A percentile compares a stretch with the other conserved stretches of the same genome.
Conservation (phyloP, 1,140 invertebrate genomes). For the Mactra quadrangularis region DNA sequence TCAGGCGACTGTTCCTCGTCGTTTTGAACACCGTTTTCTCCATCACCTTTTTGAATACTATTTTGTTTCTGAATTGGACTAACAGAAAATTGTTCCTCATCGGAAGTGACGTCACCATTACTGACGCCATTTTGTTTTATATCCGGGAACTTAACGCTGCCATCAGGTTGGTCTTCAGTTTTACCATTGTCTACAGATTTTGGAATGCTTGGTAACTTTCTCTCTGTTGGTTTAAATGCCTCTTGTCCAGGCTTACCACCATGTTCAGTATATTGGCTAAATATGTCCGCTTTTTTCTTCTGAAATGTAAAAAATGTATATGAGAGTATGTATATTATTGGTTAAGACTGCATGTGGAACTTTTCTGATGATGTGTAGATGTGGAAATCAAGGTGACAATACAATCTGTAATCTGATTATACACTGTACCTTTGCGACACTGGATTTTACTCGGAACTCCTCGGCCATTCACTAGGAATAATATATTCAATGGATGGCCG, state of each 20-base stretch:
- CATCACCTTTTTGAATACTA: no score
- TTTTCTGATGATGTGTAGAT: no score
- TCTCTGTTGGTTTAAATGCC: not conserved
- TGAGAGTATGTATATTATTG: no score
- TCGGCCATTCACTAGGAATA: no score
- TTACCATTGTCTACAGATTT: not conserved
- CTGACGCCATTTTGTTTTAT: slow-evolving; percentile 6
- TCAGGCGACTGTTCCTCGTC: no score
- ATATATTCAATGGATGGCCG: no score
- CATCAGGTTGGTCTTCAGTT: slow-evolving; percentile 15
- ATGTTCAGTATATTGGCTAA: slow-evolving; percentile 69
- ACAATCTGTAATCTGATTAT: no score
- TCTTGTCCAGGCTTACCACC: slow-evolving; percentile 61
- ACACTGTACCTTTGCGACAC: no score
- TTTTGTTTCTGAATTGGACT: no score
- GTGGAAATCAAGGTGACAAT: no score
- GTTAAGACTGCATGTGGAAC: no score
- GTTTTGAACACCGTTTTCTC: not conserved
- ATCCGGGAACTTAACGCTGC: slow-evolving; percentile 23
- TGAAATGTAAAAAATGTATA: slow-evolving; percentile 42
- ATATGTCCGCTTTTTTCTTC: slow-evolving; percentile 59
- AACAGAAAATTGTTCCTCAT: not conserved
- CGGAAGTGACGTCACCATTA: slow-evolving; percentile 6
- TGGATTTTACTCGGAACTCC: no score
- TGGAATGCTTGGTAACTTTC: slow-evolving; percentile 2